Base-by-base conservation (phyloP, 2,888 invertebrate species). In the Vesta saturnalis region DNA sequence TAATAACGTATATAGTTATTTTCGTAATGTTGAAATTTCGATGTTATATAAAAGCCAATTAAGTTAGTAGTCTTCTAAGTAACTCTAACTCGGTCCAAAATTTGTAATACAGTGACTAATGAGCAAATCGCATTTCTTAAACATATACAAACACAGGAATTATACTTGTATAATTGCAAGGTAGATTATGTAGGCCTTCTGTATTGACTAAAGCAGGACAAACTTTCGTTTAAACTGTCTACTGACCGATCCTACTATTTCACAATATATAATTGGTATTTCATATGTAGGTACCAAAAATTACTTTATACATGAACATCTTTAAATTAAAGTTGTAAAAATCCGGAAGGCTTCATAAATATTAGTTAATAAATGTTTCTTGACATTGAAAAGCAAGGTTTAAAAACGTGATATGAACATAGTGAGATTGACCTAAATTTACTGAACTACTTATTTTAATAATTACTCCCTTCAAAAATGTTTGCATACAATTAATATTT, bases 201-300 rank as follows among this genome's bases (percentile, higher is more conserved):
- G 65, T 22, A 55, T 43, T 58, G 54, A 60, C 35, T 19, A 56
- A 60, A 66, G 60, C 66, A 61, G 63, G 65, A 69, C 72, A 69
- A 57, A 73, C 70, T 71, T 74, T 69, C 72, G 70, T 72, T 67
- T 46, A 73, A 73, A 72, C 72, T 72, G 74, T 75, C 72, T 62
- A 57, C 30, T 46, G 58, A 73, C 72, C 75, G 72, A 75, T 75
- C 76, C 73, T 73, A 18, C 58, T 71, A 70, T 76, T 75, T 76
- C 75, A 69, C 70, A 76, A 76, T 69, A 10, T 43, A 61, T 64
- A 56, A 52, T 59, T 69, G 72, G 65, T 70, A 70, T 72, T 72
- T 70, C 65, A 60, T 60, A 35, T 65, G 67, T 66, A 52, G 59
- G 43, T 49, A 49, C 49, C 49, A 14, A 49, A 39, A 39, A 39